Conservation (phyloP, 2,113 vertebrate species). For the Dipodomys ordii region DNA sequence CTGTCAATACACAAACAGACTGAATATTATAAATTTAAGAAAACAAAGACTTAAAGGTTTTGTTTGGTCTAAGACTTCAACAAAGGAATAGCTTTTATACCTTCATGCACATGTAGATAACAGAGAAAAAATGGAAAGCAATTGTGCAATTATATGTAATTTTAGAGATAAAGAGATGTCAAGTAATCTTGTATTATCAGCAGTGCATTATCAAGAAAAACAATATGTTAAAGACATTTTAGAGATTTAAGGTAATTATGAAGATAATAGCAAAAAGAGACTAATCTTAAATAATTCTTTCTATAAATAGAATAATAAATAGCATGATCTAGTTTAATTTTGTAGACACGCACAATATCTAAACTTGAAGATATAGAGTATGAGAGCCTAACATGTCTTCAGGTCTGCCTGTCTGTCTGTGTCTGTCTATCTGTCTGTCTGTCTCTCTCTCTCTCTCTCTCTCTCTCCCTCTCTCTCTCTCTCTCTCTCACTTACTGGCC, state of each 20-base stretch:
- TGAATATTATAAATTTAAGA: neutral
- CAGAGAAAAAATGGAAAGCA: neutral
- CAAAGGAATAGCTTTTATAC: neutral
- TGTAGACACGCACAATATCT: neutral
- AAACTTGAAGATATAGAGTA: too few relatives aligned
- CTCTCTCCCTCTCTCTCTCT: too few relatives aligned
- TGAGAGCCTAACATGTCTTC: neutral
- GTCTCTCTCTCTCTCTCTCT: too few relatives aligned
- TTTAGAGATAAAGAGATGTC: slow-evolving; percentile 33
- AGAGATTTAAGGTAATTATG: neutral
- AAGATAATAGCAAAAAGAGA: neutral
- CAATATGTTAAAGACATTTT: neutral
- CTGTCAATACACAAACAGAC: neutral
- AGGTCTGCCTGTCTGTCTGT: neutral
- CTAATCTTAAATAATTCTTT: neutral
- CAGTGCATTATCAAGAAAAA: neutral
- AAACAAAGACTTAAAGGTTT: neutral
- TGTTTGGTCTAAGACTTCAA: neutral
- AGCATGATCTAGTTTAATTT: neutral
- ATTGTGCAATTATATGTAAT: neutral
- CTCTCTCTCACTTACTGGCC: too few relatives aligned
- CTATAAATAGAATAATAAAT: neutral
- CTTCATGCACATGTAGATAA: neutral
- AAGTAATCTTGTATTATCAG: slow-evolving; percentile 20
- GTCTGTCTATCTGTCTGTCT: too few relatives aligned